Evolutionary conservation across 1,140 invertebrate genomes (phyloP).

Genomic region (Alviniconcha marisindica): DNA sequence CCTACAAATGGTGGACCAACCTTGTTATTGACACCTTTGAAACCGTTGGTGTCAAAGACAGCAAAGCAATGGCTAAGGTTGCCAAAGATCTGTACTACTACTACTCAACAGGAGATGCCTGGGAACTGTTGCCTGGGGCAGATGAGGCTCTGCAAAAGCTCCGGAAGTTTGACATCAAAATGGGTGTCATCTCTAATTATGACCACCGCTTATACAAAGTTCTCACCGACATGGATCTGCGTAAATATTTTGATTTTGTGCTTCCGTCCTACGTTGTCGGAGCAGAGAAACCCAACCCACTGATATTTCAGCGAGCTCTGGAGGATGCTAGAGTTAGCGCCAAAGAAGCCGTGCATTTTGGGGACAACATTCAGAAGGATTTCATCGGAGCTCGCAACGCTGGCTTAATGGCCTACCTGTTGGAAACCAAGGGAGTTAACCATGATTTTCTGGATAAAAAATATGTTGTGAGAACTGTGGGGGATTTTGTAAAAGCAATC

Average conservation of each 20-base stretch:
- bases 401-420: conserved; percentile 86
- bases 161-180: conserved; percentile 58
- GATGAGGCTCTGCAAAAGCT: conserved; percentile 81
- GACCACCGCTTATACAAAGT: conserved; percentile 86
- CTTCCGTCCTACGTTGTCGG: conserved; percentile 85
- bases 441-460: conserved; percentile 28
- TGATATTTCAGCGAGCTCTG: conserved; percentile 86
- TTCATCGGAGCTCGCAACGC: conserved; percentile 85
- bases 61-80: conserved; percentile 76
- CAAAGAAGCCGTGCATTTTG: conserved; percentile 86
- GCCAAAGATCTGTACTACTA: conserved; percentile 76
- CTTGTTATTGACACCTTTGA: conserved; percentile 83
- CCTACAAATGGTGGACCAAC: conserved; percentile 88
- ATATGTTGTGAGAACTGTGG: conserved; percentile 35
- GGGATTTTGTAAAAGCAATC: conserved; percentile 40
- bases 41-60: conserved; percentile 56
- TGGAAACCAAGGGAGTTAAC: conserved; percentile 60
- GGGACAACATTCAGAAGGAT: conserved; percentile 86
- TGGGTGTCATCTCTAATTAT: conserved; percentile 92
- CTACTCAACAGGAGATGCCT: conserved; percentile 83
- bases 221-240: conserved; percentile 81
- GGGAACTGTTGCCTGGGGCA: conserved; percentile 83
- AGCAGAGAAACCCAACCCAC: conserved; percentile 84
- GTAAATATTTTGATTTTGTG: conserved; percentile 87
- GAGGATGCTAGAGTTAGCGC: conserved; percentile 72